These are phyloP conservation scores for Aleiodes alternator DNA, from an alignment of 2,888 invertebrate species.

Conservation along the genomic window DNA sequence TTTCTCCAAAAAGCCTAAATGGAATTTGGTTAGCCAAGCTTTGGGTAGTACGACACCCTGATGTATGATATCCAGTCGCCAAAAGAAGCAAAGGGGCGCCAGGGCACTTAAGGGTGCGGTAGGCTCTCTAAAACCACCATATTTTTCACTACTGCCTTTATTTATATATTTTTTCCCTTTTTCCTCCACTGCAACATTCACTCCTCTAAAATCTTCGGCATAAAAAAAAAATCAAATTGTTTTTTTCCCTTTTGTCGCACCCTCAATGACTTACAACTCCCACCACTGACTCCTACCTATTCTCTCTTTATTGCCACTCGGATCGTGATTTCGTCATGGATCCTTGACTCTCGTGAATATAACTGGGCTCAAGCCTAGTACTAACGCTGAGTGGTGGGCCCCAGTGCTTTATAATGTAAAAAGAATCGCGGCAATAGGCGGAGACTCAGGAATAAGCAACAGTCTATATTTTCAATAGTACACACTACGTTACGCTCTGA, in stretches of 20 bases:
- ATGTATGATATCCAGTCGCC: slow-evolving; percentile 62
- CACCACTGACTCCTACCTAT: slow-evolving; percentile 40
- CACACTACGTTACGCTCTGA: not conserved
- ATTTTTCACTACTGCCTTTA: slow-evolving; percentile 66
- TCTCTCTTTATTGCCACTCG: slow-evolving; percentile 53
- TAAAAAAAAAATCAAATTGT: no score
- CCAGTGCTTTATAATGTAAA: slow-evolving; percentile 52
- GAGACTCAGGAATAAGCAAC: slow-evolving; percentile 14
- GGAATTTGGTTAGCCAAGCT: slow-evolving; percentile 41
- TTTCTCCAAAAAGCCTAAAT: slow-evolving; percentile 15
- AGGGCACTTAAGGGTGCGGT: slow-evolving; percentile 68
- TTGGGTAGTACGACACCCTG: slow-evolving; percentile 54
- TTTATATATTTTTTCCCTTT: slow-evolving; percentile 65
- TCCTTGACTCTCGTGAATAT: slow-evolving; percentile 63
- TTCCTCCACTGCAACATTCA: slow-evolving; percentile 56
- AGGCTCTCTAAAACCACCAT: slow-evolving; percentile 56
- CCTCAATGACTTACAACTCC: slow-evolving; percentile 33
- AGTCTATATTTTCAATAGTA: slow-evolving; percentile 25
- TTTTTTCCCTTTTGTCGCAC: slow-evolving; percentile 22
- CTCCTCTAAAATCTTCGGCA: not conserved
- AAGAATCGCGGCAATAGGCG: slow-evolving; percentile 35
- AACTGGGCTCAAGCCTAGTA: slow-evolving; percentile 42
- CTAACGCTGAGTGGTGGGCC: slow-evolving; percentile 36
- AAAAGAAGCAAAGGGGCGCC: slow-evolving; percentile 65
- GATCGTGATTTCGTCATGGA: slow-evolving; percentile 69